Conservation (phyloP, 1,140 invertebrate genomes). For the Elysia chlorotica region DNA sequence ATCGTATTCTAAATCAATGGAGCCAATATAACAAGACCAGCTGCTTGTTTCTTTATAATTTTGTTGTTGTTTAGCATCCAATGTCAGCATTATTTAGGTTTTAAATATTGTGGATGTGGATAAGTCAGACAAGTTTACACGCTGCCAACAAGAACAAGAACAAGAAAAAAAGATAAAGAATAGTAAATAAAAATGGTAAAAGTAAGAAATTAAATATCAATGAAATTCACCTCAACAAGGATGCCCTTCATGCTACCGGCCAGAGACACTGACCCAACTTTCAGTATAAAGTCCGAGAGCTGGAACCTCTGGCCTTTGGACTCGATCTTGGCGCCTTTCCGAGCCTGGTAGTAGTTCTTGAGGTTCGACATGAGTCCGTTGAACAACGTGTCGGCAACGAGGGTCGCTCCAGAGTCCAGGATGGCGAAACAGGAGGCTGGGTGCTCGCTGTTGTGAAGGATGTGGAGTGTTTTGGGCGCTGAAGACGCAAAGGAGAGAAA, state of each 20-base stretch:
- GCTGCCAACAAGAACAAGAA: no score
- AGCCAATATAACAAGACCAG: no score
- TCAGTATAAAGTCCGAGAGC: constrained; percentile 91
- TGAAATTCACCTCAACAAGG: constrained; percentile 78
- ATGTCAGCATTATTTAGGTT: no score
- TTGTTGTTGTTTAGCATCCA: no score
- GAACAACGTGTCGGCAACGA: constrained; percentile 89
- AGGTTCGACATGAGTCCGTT: constrained; percentile 90
- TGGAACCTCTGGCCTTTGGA: constrained; percentile 91
- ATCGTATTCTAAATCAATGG: no score
- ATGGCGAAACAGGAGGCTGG: constrained; percentile 92
- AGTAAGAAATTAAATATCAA: no score
- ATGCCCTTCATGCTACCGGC: constrained; percentile 88
- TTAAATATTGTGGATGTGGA: no score
- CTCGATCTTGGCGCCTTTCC: constrained; percentile 78
- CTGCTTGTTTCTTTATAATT: no score
- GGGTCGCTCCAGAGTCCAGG: constrained; percentile 78
- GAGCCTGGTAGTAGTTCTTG: constrained; percentile 82
- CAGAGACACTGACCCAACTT: constrained; percentile 90
- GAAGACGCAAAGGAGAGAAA: no score
- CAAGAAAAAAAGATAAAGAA: no score
- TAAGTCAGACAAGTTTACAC: no score
- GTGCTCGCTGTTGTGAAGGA: constrained; percentile 93
- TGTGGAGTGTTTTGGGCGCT: constrained; percentile 71
- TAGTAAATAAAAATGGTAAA: no score